phyloP scores from a whole-genome alignment of 2,888 invertebrate genomes.

The Cantharis nigra region DNA sequence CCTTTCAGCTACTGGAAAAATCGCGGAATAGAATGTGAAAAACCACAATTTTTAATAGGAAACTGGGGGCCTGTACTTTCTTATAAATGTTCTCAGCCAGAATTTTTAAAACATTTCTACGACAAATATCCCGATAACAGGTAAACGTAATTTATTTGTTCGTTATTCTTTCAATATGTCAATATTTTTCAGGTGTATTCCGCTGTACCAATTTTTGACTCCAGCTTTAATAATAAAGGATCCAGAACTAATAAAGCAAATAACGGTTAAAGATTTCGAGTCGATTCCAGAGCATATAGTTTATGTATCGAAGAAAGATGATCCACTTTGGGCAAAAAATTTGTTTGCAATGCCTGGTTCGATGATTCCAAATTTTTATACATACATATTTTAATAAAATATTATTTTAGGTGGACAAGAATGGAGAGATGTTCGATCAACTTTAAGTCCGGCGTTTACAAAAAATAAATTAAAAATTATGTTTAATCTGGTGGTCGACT shows the following conservation, averaged over 20 bases:
- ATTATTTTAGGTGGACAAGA: not conserved
- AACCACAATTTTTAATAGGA: not conserved
- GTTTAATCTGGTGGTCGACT: constrained; percentile 32
- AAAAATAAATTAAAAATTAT: constrained; percentile 35
- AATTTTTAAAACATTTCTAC: not conserved
- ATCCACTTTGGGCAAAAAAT: not conserved
- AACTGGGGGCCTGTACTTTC: not conserved
- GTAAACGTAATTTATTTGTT: not conserved
- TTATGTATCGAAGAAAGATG: not conserved
- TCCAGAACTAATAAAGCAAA: not conserved
- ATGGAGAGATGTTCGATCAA: constrained; percentile 34
- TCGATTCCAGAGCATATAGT: not conserved
- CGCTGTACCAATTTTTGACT: not conserved
- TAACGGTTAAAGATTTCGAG: not conserved
- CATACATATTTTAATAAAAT: not conserved
- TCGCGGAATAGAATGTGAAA: not conserved
- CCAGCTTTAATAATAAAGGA: not conserved
- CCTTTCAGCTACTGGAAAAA: not conserved
- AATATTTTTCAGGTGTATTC: not conserved
- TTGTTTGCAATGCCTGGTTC: not conserved
- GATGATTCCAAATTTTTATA: not conserved
- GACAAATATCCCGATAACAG: not conserved
- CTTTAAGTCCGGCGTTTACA: constrained; percentile 37
- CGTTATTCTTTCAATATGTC: not conserved
- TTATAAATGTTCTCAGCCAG: not conserved